Conservation (phyloP, 2,113 vertebrate genomes). For the Bolborhynchus lineola region DNA sequence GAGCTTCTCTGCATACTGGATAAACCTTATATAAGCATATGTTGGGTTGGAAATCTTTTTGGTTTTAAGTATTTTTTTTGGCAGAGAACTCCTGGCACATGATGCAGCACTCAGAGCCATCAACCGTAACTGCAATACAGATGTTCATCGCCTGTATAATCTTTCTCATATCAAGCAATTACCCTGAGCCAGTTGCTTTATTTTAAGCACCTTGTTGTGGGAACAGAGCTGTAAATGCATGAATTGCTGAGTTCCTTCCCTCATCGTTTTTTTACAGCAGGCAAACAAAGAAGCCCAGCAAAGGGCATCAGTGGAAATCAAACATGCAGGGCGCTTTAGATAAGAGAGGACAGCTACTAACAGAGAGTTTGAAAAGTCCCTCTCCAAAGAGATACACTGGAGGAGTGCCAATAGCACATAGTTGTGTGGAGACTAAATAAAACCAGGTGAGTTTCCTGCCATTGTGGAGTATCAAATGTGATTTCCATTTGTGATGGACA, state of each 20-base stretch:
- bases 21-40: slow-evolving; percentile 52
- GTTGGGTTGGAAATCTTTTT: slow-evolving; percentile 3
- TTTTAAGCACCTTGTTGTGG: slow-evolving; percentile 68
- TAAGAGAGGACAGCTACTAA: slow-evolving; percentile 32
- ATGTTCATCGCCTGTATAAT: slow-evolving; percentile 64
- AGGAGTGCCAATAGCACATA: slow-evolving; percentile 35
- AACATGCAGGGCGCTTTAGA: slow-evolving; percentile 23
- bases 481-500: slow-evolving; percentile 60
- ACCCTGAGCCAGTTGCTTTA: slow-evolving; percentile 54
- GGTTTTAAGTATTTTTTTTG: slow-evolving; percentile 47
- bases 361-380: neutral
- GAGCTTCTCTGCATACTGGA: slow-evolving; percentile 41
- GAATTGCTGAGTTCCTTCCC: slow-evolving; percentile 5
- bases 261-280: neutral
- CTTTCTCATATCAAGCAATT: slow-evolving; percentile 64
- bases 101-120: slow-evolving; percentile 52
- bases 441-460: slow-evolving; percentile 68
- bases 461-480: slow-evolving; percentile 54
- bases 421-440: slow-evolving; percentile 54
- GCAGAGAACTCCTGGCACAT: slow-evolving; percentile 52
- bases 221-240: slow-evolving; percentile 33
- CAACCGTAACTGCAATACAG: slow-evolving; percentile 64
- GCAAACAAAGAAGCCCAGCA: neutral
- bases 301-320: slow-evolving; percentile 20
- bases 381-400: slow-evolving; percentile 6